Base-by-base conservation (phyloP, 2,797 vertebrate genomes). In the Sebastiscus tertius region DNA sequence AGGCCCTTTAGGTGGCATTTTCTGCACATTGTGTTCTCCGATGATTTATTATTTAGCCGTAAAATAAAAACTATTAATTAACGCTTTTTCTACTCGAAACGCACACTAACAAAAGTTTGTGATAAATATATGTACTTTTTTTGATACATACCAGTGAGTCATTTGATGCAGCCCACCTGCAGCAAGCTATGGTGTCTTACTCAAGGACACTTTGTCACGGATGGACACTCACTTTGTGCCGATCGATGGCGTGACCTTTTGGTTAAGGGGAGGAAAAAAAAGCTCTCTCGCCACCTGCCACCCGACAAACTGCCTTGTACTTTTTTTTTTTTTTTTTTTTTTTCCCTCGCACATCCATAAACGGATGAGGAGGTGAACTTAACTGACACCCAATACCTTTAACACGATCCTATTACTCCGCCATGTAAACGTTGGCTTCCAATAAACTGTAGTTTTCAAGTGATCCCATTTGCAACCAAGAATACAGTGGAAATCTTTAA, bases 1-100 rank as follows among this genome's bases (percentile, higher is more conserved):
- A 87, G 95, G 95, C 92, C 91, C 87, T 74, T 72, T 85, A 90
- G 93, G 85, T 96, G 95, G 84, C 92, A 94, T 96, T 96, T 96
- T 75, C 82, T 90, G 68, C 73, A 81, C 68, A 71, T 42, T 79
- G 65, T 84, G 79, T 93, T 93, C 33, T 24, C 62, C 8, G 2
- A 16, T 6, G 79, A 67, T 87, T 92, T 84, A 89, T 83, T 79
- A 89, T 93, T 94, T 80, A 87, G 55, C 55, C 12, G 84, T 65
- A 80, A 88, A 87, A 94, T 90, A 91, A 87, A 85, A 92, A 91
- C 27, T 75, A 82, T 92, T 94, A 94, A 96, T 96, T 94, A 83
- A 71, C 65, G 88, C 13, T 72, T 68, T 68, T 79, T 74, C 62
- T 83, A 63, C 71, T 90, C 79, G 78, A 91, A 82, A 42, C 42